These are phyloP conservation scores for Menidia beryllina DNA, from an alignment of 2,113 vertebrate species.

Conservation along the genomic window DNA sequence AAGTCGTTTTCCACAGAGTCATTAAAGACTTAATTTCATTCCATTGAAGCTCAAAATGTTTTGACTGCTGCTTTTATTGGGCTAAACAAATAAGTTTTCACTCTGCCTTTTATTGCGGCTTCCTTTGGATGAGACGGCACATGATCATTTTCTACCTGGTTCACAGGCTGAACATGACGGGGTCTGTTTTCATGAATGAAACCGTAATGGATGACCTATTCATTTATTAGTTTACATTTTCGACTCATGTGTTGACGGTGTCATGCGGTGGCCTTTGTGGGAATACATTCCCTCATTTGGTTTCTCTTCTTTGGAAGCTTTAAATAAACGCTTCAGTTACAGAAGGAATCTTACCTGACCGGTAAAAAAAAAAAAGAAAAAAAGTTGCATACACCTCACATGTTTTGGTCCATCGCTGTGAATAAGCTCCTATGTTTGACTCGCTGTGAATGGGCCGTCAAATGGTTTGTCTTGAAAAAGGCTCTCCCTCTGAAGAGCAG, in stretches of 20 bases:
- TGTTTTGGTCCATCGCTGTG: background rate
- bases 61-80: background rate
- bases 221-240: background rate
- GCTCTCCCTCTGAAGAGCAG: too few species aligned
- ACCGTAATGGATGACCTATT: background rate
- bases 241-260: background rate
- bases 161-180: background rate
- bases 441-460: conserved; percentile 4
- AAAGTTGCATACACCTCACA: background rate
- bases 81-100: background rate
- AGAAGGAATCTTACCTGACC: conserved; percentile 8
- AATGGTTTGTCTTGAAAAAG: too few species aligned
- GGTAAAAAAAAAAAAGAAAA: background rate
- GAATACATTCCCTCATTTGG: background rate
- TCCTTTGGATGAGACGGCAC: too few species aligned
- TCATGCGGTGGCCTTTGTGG: background rate
- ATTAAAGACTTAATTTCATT: too few species aligned
- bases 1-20: too few species aligned
- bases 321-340: background rate
- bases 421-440: background rate
- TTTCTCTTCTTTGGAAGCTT: background rate
- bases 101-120: too few species aligned
- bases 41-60: background rate
- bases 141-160: background rate
- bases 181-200: background rate